phyloP scores from a whole-genome alignment of 1,140 invertebrate genomes.

The Aphaenogaster rudis region DNA sequence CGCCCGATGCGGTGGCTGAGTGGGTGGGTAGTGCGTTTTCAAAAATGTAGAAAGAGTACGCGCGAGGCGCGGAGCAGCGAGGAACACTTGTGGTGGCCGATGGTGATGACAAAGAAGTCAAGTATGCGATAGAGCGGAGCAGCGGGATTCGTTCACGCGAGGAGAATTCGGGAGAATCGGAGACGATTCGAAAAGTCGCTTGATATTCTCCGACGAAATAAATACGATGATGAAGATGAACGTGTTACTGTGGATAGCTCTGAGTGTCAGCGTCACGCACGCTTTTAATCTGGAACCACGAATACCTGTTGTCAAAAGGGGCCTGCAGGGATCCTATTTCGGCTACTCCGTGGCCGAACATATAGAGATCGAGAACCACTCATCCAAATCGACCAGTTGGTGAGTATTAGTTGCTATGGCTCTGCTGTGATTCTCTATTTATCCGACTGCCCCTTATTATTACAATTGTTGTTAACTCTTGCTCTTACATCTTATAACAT shows the following conservation, averaged over 20 bases:
- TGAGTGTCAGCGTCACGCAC: conserved; percentile 50
- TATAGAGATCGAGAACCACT: conserved; percentile 84
- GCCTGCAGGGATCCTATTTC: conserved; percentile 92
- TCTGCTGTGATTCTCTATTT: too few species aligned
- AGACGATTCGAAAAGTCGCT: neutral
- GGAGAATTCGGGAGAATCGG: neutral
- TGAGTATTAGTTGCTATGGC: conserved; percentile 82
- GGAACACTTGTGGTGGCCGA: neutral
- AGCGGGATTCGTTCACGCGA: neutral
- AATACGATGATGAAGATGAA: conserved; percentile 12
- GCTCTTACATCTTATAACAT: neutral
- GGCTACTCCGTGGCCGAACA: conserved; percentile 96
- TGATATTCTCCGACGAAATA: neutral
- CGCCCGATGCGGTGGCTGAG: neutral
- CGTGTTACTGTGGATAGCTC: conserved; percentile 18
- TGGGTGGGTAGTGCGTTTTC: conserved; percentile 40
- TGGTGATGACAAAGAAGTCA: neutral
- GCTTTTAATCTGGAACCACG: conserved; percentile 94
- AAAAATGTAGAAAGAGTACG: conserved; percentile 46
- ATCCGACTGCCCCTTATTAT: too few species aligned
- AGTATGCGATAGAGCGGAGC: neutral
- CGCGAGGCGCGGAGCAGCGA: neutral
- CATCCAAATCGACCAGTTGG: conserved; percentile 88
- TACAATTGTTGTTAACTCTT: too few species aligned
- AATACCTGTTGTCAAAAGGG: conserved; percentile 94